These are phyloP conservation scores for Salvelinus alpinus DNA, from an alignment of 2,113 vertebrate genomes.

Conservation along the genomic window DNA sequence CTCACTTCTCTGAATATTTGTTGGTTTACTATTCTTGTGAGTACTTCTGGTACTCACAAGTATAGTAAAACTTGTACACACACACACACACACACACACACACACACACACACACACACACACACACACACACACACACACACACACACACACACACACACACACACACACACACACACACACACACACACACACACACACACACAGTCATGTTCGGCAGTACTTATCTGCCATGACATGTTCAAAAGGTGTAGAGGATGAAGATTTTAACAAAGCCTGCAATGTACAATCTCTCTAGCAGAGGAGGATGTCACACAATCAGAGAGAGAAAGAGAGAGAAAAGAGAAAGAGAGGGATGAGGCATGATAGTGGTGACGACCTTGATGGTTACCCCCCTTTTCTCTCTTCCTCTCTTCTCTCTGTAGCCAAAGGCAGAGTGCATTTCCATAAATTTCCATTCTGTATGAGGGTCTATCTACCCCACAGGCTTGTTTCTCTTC, in stretches of 20 bases:
- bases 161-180: no score
- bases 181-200: no score
- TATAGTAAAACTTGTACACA: no score
- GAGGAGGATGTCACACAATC: conserved; percentile 13
- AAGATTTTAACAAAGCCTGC: neutral
- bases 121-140: no score
- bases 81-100: no score
- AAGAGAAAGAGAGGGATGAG: neutral
- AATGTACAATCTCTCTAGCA: conserved; percentile 17
- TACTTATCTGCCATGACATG: conserved; percentile 15
- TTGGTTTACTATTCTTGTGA: no score
- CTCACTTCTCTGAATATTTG: no score
- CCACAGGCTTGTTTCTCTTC: neutral
- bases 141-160: no score
- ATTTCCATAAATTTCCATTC: conserved; percentile 11
- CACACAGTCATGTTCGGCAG: no score
- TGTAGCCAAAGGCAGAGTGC: neutral
- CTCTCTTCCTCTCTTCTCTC: neutral
- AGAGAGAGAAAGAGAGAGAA: neutral
- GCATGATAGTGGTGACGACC: conserved; percentile 4
- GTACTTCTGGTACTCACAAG: no score
- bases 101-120: neutral
- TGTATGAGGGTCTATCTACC: neutral
- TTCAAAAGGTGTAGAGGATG: conserved; percentile 45
- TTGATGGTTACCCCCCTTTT: neutral